phyloP scores from a whole-genome alignment of 2,888 invertebrate genomes.

The Scaptodrosophila latifasciaeformis region DNA sequence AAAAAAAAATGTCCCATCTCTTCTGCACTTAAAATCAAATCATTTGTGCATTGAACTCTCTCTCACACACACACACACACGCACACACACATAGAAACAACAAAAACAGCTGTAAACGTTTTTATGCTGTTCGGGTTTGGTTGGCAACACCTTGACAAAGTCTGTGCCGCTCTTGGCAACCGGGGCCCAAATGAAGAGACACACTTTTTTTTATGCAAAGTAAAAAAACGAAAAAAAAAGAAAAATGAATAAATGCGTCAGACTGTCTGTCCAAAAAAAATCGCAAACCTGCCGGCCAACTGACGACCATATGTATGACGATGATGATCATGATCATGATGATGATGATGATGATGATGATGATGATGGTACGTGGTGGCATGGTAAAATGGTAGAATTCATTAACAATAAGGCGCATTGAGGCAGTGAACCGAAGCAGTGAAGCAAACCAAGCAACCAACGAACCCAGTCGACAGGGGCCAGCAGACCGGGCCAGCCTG shows the following conservation, averaged over 20 bases:
- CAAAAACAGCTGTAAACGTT: not conserved
- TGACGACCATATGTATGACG: no score
- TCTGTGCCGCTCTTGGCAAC: not conserved
- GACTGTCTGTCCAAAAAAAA: constrained; percentile 8
- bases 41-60: constrained; percentile 59
- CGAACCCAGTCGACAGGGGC: not conserved
- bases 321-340: no score
- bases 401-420: constrained; percentile 63
- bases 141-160: constrained; percentile 5
- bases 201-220: not conserved
- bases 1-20: constrained; percentile 7
- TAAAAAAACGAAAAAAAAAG: no score
- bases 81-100: not conserved
- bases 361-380: not conserved
- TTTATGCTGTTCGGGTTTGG: not conserved
- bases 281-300: not conserved
- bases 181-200: not conserved
- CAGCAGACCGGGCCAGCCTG: not conserved
- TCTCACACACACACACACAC: not conserved
- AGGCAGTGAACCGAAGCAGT: no score
- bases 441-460: constrained; percentile 17
- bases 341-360: no score
- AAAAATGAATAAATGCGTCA: constrained; percentile 16
- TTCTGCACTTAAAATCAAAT: constrained; percentile 41
- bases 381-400: constrained; percentile 54